These are phyloP conservation scores for Bombyx mandarina DNA, from an alignment of 1,140 invertebrate genomes.

Conservation along the genomic window DNA sequence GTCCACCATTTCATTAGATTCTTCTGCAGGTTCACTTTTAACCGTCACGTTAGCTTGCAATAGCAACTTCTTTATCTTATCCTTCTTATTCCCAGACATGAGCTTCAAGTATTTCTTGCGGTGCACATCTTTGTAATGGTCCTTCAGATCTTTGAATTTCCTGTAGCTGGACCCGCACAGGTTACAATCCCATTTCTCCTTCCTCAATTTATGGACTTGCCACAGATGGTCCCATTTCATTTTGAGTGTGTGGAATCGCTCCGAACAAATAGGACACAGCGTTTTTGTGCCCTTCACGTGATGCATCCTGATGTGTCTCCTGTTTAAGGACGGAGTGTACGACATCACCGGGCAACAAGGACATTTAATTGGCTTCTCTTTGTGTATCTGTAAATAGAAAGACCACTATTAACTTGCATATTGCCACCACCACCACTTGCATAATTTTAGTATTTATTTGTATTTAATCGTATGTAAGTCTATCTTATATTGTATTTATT, in stretches of 20 bases:
- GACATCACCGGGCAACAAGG: constrained; percentile 13
- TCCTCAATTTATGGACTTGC: constrained; percentile 23
- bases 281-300: constrained; percentile 6
- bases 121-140: constrained; percentile 4
- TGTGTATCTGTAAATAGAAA: constrained; percentile 3
- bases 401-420: background rate
- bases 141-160: constrained; percentile 18
- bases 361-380: background rate
- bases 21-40: background rate
- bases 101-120: too few species aligned
- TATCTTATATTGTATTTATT: too few species aligned
- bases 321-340: constrained; percentile 23
- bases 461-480: too few species aligned
- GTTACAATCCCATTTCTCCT: constrained; percentile 19
- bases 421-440: background rate
- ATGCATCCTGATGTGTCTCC: constrained; percentile 20
- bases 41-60: background rate
- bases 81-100: too few species aligned
- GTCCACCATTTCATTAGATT: too few species aligned
- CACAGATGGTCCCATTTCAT: constrained; percentile 35
- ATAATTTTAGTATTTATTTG: too few species aligned
- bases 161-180: constrained; percentile 18
- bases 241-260: constrained; percentile 9
- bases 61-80: too few species aligned
- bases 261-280: constrained; percentile 14